Evolutionary conservation across 2,888 invertebrate genomes (phyloP), one percentile per base, ranked within the genome.

Genomic region (Resseliella maxima): DNA sequence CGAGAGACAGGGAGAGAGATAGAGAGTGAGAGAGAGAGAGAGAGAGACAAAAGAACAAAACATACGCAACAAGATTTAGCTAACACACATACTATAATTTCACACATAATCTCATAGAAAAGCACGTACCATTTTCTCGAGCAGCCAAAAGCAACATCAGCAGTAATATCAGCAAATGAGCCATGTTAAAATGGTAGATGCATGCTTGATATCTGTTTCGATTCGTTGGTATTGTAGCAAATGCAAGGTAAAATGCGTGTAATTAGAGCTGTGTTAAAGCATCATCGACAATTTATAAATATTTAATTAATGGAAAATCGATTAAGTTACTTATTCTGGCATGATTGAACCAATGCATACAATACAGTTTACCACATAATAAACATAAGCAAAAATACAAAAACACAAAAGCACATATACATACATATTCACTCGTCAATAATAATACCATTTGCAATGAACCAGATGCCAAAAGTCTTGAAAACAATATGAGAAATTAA

Each of bases 301-400:
- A 38, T 83, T 38, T 83, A 38, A 83, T 83, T 83, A 83, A 83
- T 83, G 83, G 83, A 83, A 83, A 83, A 83, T 83, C 83, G 38
- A 83, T 81, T 83, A 36, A 83, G 31, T 72, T 72, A 72, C 72
- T 72, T 72, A 72, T 59, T 59, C 27, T 27, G 27, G 59, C 59
- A 59, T 72, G 31, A 35, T 31, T 72, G 72, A 31, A 31, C 15
- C 18, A 2, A 15, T 15, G 31, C 72, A 31, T 35, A 72, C 72
- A 1, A 31, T 35, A 50, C n/a, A n/a, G n/a, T n/a, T 50, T 50
- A 21, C 50, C 50, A 15, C 41, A n/a, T 41, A 12, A 12, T 12
- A 41, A 41, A 41, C 41, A 8, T 41, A 8, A 41, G 8, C 21
- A 8, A 50, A 50, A 50, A 50, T 50, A 18, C 21, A 3, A 18